Conservation (phyloP, 2,888 invertebrate species). For the Ametastegia equiseti region DNA sequence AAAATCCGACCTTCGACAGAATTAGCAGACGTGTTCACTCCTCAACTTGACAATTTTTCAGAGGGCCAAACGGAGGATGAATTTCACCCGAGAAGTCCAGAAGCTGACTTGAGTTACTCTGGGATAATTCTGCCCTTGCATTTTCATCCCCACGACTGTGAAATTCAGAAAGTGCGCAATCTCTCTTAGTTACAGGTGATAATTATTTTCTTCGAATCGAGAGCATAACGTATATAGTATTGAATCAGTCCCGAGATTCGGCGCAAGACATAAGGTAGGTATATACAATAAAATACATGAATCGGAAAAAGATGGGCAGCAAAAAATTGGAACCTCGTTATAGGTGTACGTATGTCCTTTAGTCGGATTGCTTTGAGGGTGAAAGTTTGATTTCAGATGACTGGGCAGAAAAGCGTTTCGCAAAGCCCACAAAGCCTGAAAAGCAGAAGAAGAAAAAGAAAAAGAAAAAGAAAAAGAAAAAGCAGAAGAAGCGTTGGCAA, state of each 20-base stretch:
- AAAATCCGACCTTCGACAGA: no score
- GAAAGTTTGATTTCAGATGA: conserved; percentile 3
- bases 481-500: background rate
- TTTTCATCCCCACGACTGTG: no score
- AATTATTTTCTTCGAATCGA: no score
- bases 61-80: no score
- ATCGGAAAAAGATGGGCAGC: background rate
- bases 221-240: no score
- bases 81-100: no score
- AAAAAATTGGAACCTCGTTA: conserved; percentile 15
- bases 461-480: background rate
- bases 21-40: no score
- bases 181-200: no score
- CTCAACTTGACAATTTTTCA: no score
- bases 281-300: background rate
- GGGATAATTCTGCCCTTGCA: no score
- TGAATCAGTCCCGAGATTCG: background rate
- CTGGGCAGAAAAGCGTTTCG: conserved; percentile 16
- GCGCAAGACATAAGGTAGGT: background rate
- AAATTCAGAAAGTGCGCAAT: no score
- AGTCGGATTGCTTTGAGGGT: conserved; percentile 21
- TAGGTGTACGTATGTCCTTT: background rate
- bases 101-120: no score
- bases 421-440: background rate
- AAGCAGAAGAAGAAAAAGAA: background rate